phyloP scores from a whole-genome alignment of 1,140 invertebrate genomes.

The Cepaea nemoralis region DNA sequence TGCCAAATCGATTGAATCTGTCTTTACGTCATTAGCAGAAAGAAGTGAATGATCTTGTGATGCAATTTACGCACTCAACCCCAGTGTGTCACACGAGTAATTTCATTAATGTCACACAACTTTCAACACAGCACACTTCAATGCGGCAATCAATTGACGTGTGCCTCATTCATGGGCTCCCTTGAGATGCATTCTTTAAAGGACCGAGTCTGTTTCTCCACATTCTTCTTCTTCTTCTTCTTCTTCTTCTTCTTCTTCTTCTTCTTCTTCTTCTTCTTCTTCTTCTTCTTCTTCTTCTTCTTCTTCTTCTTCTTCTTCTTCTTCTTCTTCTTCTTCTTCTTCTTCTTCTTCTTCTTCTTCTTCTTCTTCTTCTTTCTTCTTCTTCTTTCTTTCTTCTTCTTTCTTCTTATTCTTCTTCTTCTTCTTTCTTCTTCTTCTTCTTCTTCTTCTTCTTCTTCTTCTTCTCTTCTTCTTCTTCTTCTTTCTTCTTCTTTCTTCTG shows the following conservation, averaged over 20 bases:
- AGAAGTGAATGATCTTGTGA: no score
- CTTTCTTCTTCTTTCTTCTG: not conserved
- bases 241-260: conserved; percentile 30
- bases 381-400: not conserved
- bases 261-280: conserved; percentile 25
- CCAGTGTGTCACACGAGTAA: no score
- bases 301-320: conserved; percentile 27
- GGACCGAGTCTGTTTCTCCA: no score
- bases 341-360: conserved; percentile 15
- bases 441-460: not conserved
- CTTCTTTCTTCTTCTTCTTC: not conserved
- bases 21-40: no score
- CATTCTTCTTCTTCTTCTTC: conserved; percentile 30
- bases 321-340: not conserved
- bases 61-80: no score
- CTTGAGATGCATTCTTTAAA: no score
- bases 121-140: no score
- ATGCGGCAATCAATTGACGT: no score
- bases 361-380: not conserved
- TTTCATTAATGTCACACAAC: no score
- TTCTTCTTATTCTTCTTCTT: no score
- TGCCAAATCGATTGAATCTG: no score
- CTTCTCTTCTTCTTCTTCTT: not conserved
- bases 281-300: conserved; percentile 29
- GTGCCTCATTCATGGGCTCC: no score